Evolutionary conservation across 2,113 vertebrate species (phyloP).

Genomic region (Hippotragus niger): DNA sequence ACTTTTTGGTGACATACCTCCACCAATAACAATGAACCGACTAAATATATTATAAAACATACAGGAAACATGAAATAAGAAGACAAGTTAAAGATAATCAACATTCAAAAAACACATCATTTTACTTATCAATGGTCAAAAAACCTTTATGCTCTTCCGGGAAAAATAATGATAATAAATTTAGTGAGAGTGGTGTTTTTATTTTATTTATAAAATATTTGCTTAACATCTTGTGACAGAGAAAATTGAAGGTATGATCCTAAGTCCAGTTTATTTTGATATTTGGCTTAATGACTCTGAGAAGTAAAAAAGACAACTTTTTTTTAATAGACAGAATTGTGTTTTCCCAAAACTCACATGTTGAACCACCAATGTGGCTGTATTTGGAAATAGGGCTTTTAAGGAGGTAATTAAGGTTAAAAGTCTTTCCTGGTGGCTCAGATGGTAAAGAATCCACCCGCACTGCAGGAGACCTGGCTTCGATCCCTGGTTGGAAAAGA

Average conservation of each 20-base stretch:
- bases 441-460: not conserved
- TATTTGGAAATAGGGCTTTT: not conserved
- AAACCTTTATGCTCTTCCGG: not conserved
- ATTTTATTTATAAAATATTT: slow-evolving; percentile 21
- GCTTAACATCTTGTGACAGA: not conserved
- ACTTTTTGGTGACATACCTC: not conserved
- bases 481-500: not conserved
- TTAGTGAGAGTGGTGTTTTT: not conserved
- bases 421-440: not conserved
- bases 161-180: not conserved
- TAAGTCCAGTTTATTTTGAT: not conserved
- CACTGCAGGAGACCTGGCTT: not conserved
- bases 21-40: not conserved
- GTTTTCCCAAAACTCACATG: not conserved
- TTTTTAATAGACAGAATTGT: not conserved
- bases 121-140: not conserved
- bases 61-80: not conserved
- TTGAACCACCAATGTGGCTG: not conserved
- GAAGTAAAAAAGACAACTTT: not conserved
- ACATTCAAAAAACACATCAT: not conserved
- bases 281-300: not conserved
- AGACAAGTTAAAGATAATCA: not conserved
- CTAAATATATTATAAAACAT: not conserved
- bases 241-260: not conserved
- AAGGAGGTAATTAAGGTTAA: not conserved